These are phyloP conservation scores for Pheosia gnoma DNA, from an alignment of 2,888 invertebrate genomes.

Conservation along the genomic window DNA sequence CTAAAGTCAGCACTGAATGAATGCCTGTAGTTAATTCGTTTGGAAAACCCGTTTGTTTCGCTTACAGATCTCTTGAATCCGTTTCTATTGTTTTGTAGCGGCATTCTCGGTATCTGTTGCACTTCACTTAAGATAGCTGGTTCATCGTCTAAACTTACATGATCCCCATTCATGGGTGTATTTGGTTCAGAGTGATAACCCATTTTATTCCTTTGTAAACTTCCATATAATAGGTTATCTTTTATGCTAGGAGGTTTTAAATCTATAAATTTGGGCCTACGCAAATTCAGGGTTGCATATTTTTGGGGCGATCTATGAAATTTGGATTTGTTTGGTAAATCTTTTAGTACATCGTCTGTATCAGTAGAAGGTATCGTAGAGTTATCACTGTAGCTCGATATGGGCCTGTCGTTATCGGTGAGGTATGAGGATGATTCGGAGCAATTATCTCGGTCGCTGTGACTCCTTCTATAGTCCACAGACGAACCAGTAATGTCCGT, in stretches of 20 bases:
- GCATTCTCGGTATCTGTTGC: slow-evolving; percentile 76
- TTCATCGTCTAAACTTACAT: slow-evolving; percentile 59
- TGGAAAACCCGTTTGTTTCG: slow-evolving; percentile 77
- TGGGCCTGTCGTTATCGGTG: slow-evolving; percentile 79
- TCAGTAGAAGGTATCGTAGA: slow-evolving; percentile 80
- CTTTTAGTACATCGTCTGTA: slow-evolving; percentile 78
- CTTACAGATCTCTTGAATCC: slow-evolving; percentile 76
- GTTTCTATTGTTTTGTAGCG: slow-evolving; percentile 74
- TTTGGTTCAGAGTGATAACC: slow-evolving; percentile 81
- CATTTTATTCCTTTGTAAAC: slow-evolving; percentile 72
- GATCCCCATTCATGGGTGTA: slow-evolving; percentile 71
- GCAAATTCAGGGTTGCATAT: slow-evolving; percentile 76
- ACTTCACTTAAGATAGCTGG: slow-evolving; percentile 70
- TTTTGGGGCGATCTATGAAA: slow-evolving; percentile 80
- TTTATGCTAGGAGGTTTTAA: slow-evolving; percentile 59
- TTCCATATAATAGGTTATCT: slow-evolving; percentile 71
- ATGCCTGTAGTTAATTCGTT: slow-evolving; percentile 77
- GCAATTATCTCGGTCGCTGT: slow-evolving; percentile 80
- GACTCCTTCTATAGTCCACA: slow-evolving; percentile 75
- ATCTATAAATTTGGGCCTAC: slow-evolving; percentile 79
- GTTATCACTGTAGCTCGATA: slow-evolving; percentile 80
- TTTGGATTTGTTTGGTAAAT: slow-evolving; percentile 76
- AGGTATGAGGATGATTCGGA: slow-evolving; percentile 80
- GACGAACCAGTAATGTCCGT: slow-evolving; percentile 74
- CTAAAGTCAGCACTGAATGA: slow-evolving; percentile 77